A percentile compares a stretch with the other conserved stretches of the same genome.
Conservation (phyloP, 1,140 invertebrate species). For the Popillia japonica region DNA sequence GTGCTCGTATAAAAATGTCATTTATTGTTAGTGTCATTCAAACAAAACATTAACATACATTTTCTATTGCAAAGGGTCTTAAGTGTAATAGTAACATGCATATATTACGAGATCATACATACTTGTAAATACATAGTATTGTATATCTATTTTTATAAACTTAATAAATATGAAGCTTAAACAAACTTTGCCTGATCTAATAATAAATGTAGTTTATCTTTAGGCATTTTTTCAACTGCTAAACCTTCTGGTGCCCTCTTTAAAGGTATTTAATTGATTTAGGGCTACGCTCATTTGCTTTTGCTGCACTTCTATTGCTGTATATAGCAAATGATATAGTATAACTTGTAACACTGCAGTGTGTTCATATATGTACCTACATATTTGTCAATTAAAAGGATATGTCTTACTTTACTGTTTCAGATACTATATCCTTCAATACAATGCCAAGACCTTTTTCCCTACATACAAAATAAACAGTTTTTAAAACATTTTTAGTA, state of each 20-base stretch:
- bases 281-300: conserved; percentile 22
- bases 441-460: conserved; percentile 70
- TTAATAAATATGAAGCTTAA: no score
- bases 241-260: conserved; percentile 57
- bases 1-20: no score
- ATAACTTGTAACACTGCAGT: conserved; percentile 27
- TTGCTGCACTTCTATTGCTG: conserved; percentile 30
- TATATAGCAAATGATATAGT: conserved; percentile 40
- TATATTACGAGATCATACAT: no score
- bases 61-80: no score
- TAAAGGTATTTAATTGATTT: conserved; percentile 57
- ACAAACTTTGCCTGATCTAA: no score
- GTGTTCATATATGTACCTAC: no score
- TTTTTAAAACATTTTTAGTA: conserved; percentile 58
- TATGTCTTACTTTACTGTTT: conserved; percentile 64
- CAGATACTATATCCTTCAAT: conserved; percentile 71
- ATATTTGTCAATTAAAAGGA: conserved; percentile 47
- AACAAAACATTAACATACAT: no score
- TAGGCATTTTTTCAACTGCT: conserved; percentile 58
- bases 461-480: conserved; percentile 61
- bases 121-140: no score
- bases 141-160: no score
- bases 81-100: no score
- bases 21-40: no score
- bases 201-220: conserved; percentile 39